Evolutionary conservation across 2,113 vertebrate species (phyloP).

Genomic region (Dromiciops gliroides): DNA sequence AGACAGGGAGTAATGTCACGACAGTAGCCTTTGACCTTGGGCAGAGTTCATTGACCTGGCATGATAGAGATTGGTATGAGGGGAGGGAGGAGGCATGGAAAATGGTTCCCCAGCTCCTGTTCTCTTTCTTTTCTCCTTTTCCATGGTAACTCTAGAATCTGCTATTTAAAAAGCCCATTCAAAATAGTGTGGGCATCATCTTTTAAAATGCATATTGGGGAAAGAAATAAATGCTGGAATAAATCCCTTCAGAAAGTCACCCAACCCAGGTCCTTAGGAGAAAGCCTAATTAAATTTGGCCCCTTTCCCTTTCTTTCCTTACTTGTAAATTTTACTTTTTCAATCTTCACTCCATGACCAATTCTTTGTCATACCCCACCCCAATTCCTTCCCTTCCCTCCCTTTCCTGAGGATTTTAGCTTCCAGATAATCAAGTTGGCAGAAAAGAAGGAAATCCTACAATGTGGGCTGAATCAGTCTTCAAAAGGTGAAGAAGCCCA

Average conservation of each 20-base stretch:
- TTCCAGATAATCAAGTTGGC: neutral
- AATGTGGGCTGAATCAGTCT: constrained; percentile 41
- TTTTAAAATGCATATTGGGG: constrained; percentile 61
- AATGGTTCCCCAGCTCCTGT: constrained; percentile 37
- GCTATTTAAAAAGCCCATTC: neutral
- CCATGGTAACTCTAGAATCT: constrained; percentile 60
- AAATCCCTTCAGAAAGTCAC: constrained; percentile 43
- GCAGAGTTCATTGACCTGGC: neutral
- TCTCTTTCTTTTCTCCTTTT: constrained; percentile 52
- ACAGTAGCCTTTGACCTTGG: neutral
- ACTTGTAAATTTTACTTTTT: constrained; percentile 34
- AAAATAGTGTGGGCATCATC: neutral
- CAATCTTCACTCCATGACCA: neutral
- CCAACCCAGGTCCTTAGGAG: constrained; percentile 14
- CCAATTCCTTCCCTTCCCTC: neutral
- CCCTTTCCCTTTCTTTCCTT: constrained; percentile 37
- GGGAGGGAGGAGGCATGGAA: constrained; percentile 11
- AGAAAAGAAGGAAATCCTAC: neutral
- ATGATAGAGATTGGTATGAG: neutral
- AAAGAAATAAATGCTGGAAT: constrained; percentile 59
- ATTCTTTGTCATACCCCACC: neutral
- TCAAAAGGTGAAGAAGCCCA: neutral
- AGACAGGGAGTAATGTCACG: neutral
- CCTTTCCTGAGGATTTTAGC: neutral
- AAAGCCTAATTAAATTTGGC: constrained; percentile 46